Percentiles rank a stretch among this genome's conserved stretches.
These are phyloP conservation scores for Limnephilus lunatus DNA, from an alignment of 2,888 invertebrate genomes.

Conservation along the genomic window DNA sequence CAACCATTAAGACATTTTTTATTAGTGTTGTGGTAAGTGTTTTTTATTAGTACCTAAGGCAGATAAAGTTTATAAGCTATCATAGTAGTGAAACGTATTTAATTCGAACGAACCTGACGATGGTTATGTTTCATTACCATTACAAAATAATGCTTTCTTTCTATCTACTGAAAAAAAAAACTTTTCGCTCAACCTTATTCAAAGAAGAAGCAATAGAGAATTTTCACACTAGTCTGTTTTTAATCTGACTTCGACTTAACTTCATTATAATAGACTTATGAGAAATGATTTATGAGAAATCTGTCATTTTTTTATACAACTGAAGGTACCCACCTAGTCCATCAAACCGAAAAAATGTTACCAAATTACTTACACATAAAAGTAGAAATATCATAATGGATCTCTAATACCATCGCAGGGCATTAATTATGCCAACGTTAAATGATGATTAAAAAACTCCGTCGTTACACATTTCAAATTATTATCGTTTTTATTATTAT, in stretches of 20 bases:
- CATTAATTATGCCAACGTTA: constrained; percentile 4
- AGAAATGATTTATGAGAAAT: background rate
- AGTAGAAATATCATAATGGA: background rate
- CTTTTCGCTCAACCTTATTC: background rate
- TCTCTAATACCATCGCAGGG: background rate
- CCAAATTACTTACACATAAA: background rate
- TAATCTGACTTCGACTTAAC: background rate
- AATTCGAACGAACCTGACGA: background rate
- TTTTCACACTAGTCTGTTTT: background rate
- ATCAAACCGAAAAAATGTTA: background rate
- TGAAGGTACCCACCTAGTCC: background rate
- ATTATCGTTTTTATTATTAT: background rate
- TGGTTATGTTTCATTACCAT: background rate
- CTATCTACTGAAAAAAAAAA: background rate
- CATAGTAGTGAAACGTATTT: background rate
- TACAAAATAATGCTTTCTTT: background rate
- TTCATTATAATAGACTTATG: background rate
- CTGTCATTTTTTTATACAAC: background rate
- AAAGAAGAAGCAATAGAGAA: background rate
- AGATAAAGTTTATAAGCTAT: background rate
- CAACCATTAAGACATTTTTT: no score
- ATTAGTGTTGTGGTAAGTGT: no score
- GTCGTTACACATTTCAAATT: background rate
- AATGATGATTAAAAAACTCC: constrained; percentile 13
- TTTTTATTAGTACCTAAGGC: no score